Base-by-base conservation (phyloP, 2,797 vertebrate species). In the Mormyrus proboscirostris region DNA sequence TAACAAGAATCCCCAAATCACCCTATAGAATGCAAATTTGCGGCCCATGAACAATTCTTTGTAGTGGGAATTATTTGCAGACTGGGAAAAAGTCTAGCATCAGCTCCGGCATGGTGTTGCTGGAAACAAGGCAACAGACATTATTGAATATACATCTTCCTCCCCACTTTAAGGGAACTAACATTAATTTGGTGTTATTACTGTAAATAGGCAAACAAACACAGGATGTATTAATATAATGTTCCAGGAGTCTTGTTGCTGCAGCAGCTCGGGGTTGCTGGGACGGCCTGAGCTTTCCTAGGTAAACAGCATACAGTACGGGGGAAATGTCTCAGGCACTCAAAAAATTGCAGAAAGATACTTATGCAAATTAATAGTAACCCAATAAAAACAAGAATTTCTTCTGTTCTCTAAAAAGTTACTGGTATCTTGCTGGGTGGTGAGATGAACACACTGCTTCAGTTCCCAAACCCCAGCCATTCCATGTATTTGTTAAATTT, bases 141-240 rank as follows among this genome's bases (percentile, higher is more conserved):
- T 38, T 38, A 38, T 16, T 38, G 29, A 38, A 33, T 5, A 5
- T 41, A 14, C 73, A 79, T 38, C 33, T 44, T 6, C 73, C 38
- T 44, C 6, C 14, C 7, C 8, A 2, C 73, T 22, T 4, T 49
- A n/a, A 19, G 3, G 49, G 41, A 47, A 50, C n/a, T 83, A 22
- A 25, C 47, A 22, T 47, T 50, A 49, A 10, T 22, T 84, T 22
- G 44, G 19, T 49, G n/a, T 49, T 22, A 50, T n/a, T 50, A 50
- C 90, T 94, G 94, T 94, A 94, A 93, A 93, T 83, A 87, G 93
- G 90, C 93, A 47, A 86, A 29, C 19, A 47, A 53, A 93, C 92
- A 53, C 25, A 86, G 29, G 38, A 86, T 29, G 2, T 55, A 25
- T 50, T 10, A 29, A 53, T 85, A 4, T 29, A 4, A 49, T 14